Percentiles rank a stretch among this genome's conserved stretches.
Conservation (phyloP, 2,113 vertebrate genomes). For the Heteronetta atricapilla region DNA sequence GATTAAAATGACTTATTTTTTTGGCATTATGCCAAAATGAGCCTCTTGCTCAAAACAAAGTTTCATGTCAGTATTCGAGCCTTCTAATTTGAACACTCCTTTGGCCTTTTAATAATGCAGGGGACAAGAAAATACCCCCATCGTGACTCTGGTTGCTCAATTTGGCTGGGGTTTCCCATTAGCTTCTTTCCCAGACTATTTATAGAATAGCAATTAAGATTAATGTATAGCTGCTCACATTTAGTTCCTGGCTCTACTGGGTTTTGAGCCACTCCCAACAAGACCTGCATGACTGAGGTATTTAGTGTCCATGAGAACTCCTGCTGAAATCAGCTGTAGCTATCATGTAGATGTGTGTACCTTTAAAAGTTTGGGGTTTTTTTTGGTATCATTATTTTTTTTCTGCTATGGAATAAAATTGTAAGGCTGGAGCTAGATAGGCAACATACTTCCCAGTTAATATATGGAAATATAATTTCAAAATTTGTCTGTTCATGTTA, state of each 20-base stretch:
- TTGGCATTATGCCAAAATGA: neutral
- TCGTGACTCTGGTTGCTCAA: constrained; percentile 48
- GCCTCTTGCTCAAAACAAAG: neutral
- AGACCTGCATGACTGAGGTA: constrained; percentile 15
- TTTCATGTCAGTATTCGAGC: neutral
- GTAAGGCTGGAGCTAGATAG: neutral
- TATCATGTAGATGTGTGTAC: neutral
- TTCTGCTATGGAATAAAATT: neutral
- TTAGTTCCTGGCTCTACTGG: constrained; percentile 41
- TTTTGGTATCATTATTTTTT: neutral
- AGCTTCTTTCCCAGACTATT: constrained; percentile 55
- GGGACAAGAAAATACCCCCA: constrained; percentile 27
- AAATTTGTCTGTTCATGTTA: neutral
- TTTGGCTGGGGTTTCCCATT: constrained; percentile 42
- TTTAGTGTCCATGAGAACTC: constrained; percentile 24
- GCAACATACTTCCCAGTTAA: neutral
- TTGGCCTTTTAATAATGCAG: constrained; percentile 23
- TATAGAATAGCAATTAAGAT: constrained; percentile 65
- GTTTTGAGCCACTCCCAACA: constrained; percentile 56
- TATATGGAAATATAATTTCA: neutral
- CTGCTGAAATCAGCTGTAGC: constrained; percentile 36
- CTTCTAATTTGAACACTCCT: constrained; percentile 28
- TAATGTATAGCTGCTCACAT: constrained; percentile 40
- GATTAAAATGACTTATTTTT: neutral
- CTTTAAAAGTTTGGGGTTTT: neutral